Evolutionary conservation across 2,888 invertebrate species (phyloP), one percentile per base, ranked within the genome.

Genomic region (Synanthedon tipuliformis): DNA sequence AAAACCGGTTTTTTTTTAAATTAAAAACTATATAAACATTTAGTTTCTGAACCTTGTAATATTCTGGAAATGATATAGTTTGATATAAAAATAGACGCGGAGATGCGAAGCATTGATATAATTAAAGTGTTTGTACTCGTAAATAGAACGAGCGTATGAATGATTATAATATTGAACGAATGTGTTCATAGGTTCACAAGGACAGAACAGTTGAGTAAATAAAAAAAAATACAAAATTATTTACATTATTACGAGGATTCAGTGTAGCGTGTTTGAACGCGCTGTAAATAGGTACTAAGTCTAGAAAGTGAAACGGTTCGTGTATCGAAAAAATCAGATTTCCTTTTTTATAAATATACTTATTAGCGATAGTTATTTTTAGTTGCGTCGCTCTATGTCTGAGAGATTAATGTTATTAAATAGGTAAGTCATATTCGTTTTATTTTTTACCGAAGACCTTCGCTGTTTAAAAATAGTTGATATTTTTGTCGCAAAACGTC

Each of bases 121-220:
- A 72, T 67, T 72, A 73, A 63, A 71, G 63, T 63, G 66, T 65
- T 57, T 56, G 61, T n/a, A n/a, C n/a, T n/a, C n/a, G n/a, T 71
- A 69, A 69, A 73, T 73, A 73, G 75, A 75, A 50, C 34, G 52
- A 53, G 45, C 52, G 52, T 60, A 50, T 54, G 55, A 53, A 50
- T 27, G 51, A 48, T 34, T 34, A 8, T 34, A 34, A 57, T 45
- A 45, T 12, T 16, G 68, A 67, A 59, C 59, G 63, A 61, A 56
- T 57, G 59, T 52, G 52, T 49, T 56, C 54, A 53, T 51, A 50
- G 40, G 52, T 49, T 56, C 54, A 53, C 51, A 50, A 41, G 40
- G 40, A 16, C 45, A 45, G 45, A 23, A 49, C 34, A 49, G 23
- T 54, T 41, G 23, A 40, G 41, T 50, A 50, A 41, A 51, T 50